Evolutionary conservation across 1,140 invertebrate genomes (phyloP), one percentile per base, ranked within the genome.

Genomic region (Homalodisca vitripennis): DNA sequence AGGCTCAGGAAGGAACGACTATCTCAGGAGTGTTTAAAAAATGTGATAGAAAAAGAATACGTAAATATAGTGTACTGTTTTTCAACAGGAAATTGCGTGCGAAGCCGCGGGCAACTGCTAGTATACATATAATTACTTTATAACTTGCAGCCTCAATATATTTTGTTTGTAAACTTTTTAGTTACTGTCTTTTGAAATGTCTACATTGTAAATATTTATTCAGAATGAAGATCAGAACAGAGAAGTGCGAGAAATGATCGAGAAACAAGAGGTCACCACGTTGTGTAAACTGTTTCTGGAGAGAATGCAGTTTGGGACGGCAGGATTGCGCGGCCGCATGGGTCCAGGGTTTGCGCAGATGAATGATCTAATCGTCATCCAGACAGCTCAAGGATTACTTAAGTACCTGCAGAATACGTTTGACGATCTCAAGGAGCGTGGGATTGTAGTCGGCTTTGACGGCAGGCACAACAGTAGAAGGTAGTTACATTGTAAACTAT

Each of bases 331-430:
- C 69, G 93, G 93, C 0, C 82, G 83, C 70, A 99, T 99, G 97
- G 92, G 88, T 20, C 88, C 94, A 46, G 98, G 98, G 0, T 98
- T 92, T 77, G 87, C 86, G 74, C 89, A 90, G 67, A 97, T 99
- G 92, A 99, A 99, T 82, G 97, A 99, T 81, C 83, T 99, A 29
- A 97, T 98, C 0, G 91, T 99, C 30, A 87, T 99, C 57, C 98
- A 99, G 83, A 95, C 97, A 22, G 90, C 90, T 2, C 97, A 98
- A 86, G 98, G 97, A 3, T 80, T 99, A 55, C 87, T 88, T 34
- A 86, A 89, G 66, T 95, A 97, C 80, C 75, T 98, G 29, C 78
- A 87, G 67, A 79, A 85, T 62, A 78, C 79, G 62, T 77, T 80
- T 2, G 78, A 87, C 57, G 75, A 55, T 72, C 74, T 73, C 29